Percentiles rank a stretch among this genome's conserved stretches.
Conservation (phyloP, 2,888 invertebrate genomes). For the Drosophila dives region DNA sequence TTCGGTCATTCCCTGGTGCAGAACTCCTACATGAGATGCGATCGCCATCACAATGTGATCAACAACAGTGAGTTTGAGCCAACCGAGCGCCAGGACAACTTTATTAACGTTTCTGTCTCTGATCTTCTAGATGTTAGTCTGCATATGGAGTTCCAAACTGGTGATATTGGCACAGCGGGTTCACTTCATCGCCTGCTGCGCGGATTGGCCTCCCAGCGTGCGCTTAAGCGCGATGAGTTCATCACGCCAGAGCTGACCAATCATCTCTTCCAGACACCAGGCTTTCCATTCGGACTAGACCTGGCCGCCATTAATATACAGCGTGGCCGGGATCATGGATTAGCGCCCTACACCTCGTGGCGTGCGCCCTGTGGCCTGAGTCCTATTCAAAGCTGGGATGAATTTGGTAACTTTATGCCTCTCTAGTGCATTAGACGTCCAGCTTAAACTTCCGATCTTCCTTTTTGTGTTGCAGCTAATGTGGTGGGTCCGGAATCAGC, state of each 20-base stretch:
- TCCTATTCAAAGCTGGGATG: constrained; percentile 88
- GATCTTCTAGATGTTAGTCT: constrained; percentile 89
- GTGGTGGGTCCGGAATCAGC: constrained; percentile 89
- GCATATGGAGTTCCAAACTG: constrained; percentile 91
- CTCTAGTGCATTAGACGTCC: background rate
- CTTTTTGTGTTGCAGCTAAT: constrained; percentile 79
- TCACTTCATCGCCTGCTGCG: constrained; percentile 92
- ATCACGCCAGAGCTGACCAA: constrained; percentile 92
- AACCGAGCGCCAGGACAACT: background rate
- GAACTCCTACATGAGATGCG: constrained; percentile 90
- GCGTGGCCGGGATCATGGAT: constrained; percentile 93
- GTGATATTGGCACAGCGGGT: constrained; percentile 91
- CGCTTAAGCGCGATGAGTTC: constrained; percentile 92
- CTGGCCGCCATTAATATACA: constrained; percentile 95
- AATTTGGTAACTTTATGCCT: constrained; percentile 85
- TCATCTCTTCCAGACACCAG: constrained; percentile 91
- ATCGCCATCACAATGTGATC: constrained; percentile 89
- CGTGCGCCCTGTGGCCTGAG: constrained; percentile 91
- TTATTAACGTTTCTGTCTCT: background rate
- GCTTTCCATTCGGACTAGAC: constrained; percentile 92
- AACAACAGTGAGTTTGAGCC: constrained; percentile 88
- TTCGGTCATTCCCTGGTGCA: constrained; percentile 95
- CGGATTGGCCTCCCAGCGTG: constrained; percentile 91
- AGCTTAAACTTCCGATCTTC: background rate
- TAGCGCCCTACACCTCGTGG: constrained; percentile 92